Evolutionary conservation across 2,888 invertebrate genomes (phyloP).

Genomic region (Temnothorax ravouxi): DNA sequence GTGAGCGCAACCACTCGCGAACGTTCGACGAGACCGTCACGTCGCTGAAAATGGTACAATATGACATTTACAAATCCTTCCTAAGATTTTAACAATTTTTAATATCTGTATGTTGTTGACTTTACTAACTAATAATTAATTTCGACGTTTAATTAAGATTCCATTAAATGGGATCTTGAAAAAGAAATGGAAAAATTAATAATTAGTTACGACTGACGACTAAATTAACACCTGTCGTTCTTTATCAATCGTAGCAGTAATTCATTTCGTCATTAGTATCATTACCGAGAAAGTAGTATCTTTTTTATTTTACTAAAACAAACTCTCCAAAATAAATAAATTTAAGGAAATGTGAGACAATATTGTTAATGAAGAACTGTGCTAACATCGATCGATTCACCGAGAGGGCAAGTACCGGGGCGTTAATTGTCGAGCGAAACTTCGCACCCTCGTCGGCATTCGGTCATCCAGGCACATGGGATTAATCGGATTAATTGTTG

Average conservation of each 20-base stretch:
- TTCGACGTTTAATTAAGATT: background rate
- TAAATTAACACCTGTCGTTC: background rate
- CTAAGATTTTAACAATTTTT: background rate
- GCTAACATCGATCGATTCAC: slow-evolving; percentile 10
- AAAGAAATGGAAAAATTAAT: background rate
- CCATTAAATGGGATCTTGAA: background rate
- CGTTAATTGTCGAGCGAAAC: slow-evolving; percentile 12
- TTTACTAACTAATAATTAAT: background rate
- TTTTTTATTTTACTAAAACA: background rate
- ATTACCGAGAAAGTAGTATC: background rate
- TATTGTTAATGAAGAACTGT: background rate
- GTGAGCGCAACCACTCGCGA: slow-evolving; percentile 89
- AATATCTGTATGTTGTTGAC: background rate
- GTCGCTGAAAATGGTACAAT: slow-evolving; percentile 86
- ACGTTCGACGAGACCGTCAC: slow-evolving; percentile 89
- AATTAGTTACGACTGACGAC: background rate
- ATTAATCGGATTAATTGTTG: slow-evolving; percentile 62
- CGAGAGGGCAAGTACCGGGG: background rate
- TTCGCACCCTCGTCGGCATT: slow-evolving; percentile 11
- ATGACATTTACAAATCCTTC: slow-evolving; percentile 1
- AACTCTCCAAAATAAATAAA: background rate
- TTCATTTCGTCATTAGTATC: slow-evolving; percentile 5
- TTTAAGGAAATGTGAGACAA: background rate
- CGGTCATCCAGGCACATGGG: slow-evolving; percentile 14
- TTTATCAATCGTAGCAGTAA: background rate